Evolutionary conservation across 2,797 vertebrate species (phyloP), one percentile per base, ranked within the genome.

Genomic region (Rhinichthys osculus): DNA sequence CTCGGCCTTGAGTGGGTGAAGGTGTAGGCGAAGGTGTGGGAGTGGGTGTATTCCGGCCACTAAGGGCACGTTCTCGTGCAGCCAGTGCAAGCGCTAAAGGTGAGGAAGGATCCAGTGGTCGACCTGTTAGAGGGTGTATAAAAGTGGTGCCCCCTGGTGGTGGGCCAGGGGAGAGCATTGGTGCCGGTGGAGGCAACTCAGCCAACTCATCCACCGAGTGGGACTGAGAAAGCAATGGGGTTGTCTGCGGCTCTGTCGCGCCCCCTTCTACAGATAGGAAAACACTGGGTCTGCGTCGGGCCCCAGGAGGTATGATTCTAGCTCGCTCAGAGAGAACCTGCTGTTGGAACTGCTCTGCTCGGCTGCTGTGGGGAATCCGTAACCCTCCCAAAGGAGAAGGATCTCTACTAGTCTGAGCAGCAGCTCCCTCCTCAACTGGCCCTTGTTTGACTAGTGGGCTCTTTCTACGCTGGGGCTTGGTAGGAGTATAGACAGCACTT

Each of bases 251-350:
- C 71, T 96, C 96, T 17, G 96, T 96, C 8, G 96, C 89, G 21
- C 93, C 93, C 19, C 98, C 97, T 89, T 99, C 98, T 13, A 99
- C 98, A 0, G 98, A 99, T 89, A 99, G 96, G 95, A 99, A 99
- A 94, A 99, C 97, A 9, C 98, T 98, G 64, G 98, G 95, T 89
- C 97, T 85, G 91, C 96, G 91, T 91, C 94, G 14, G 94, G 77
- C 98, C 95, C 89, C 95, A 87, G 84, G 89, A 64, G 88, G 90
- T 8, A 79, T 90, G 78, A 96, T 94, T 10, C 96, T 94, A 78
- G 96, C 94, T 0, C 96, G 91, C 90, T 96, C 95, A 0, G 95
- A 95, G 1, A 96, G 94, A 35, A 96, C 94, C 89, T 96, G 95
- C 92, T 96, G 95, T 77, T 97, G 94, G 90, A 96, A 96, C 44